Evolutionary conservation across 92 coral and sea anemone genomes (phyloP), one percentile per base, ranked within the genome.

Genomic region (Ricordea florida): DNA sequence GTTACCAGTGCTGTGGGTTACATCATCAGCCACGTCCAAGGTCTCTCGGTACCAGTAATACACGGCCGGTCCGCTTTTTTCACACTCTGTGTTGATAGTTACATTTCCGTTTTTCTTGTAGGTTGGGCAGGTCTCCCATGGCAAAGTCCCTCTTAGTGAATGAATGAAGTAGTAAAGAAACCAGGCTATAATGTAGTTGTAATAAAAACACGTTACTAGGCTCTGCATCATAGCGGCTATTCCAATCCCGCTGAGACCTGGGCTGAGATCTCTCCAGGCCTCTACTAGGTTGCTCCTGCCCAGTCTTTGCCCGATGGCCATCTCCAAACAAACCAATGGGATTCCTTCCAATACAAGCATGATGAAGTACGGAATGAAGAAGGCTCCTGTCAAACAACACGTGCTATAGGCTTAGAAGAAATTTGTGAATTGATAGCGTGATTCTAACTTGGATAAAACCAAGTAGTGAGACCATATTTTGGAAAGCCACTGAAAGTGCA

Each of bases 31-130:
- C 2, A 73, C 80, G 51, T 78, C 74, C 23, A 94, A 79, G 29
- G 97, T 85, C 51, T 83, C 71, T 59, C 93, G 61, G 57, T 92
- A 94, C 98, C 98, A 94, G 68, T 85, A 94, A 76, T 88, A 92
- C 81, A 76, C 78, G 47, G 93, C 87, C 0, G 98, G 90, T 17
- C 88, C 85, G 52, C 86, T 57, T 44, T 65, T 71, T 3, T 60
- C 17, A 62, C 99, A 96, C 69, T 96, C 99, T 5, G 74, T 50
- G 18, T 85, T 72, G 25, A 25, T 28, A 16, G 84, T 74, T 64
- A 29, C 25, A 22, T 69, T 58, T 22, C 79, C 84, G 66, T 66
- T 33, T 46, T 69, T 81, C 15, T 45, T 38, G 22, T 55, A 10
- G 0, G 43, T 64, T 8, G 89, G 81, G 15, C 98, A 94, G 10